phyloP scores from a whole-genome alignment of 2,888 invertebrate genomes.

The Tetragonula carbonaria region DNA sequence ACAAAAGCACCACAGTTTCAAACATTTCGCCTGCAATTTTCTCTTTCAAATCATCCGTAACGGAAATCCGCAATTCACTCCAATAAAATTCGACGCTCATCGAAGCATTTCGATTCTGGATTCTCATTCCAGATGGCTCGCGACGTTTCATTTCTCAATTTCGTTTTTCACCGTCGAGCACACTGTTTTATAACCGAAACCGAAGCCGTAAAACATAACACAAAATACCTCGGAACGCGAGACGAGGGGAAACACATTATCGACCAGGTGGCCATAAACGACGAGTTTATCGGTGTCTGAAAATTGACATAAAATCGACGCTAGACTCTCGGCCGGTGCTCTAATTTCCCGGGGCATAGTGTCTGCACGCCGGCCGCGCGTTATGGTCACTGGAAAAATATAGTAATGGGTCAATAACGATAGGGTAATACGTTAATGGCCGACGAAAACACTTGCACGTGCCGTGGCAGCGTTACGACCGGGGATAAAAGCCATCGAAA shows the following conservation, averaged over 20 bases:
- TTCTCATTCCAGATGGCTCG: not conserved
- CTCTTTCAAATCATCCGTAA: no score
- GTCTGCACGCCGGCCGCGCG: not conserved
- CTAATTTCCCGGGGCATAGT: constrained; percentile 35
- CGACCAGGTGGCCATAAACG: constrained; percentile 3
- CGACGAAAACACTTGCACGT: constrained; percentile 45
- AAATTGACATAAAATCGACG: constrained; percentile 38
- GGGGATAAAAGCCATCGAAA: constrained; percentile 34
- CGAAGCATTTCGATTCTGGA: not conserved
- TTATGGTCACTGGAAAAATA: constrained; percentile 40
- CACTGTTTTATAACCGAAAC: not conserved
- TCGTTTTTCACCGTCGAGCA: not conserved
- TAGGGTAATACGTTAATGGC: constrained; percentile 48
- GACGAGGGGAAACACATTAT: not conserved
- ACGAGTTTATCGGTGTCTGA: constrained; percentile 22
- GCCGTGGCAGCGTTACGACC: constrained; percentile 38
- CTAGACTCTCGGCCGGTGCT: constrained; percentile 17
- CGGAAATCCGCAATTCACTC: no score
- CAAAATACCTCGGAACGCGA: not conserved
- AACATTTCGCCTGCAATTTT: no score
- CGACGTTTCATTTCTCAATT: not conserved
- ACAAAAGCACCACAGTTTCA: no score
- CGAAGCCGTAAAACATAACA: not conserved
- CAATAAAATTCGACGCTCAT: no score
- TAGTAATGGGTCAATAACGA: constrained; percentile 43